phyloP scores from a whole-genome alignment of 2,113 vertebrate species.

The Microtus pennsylvanicus region DNA sequence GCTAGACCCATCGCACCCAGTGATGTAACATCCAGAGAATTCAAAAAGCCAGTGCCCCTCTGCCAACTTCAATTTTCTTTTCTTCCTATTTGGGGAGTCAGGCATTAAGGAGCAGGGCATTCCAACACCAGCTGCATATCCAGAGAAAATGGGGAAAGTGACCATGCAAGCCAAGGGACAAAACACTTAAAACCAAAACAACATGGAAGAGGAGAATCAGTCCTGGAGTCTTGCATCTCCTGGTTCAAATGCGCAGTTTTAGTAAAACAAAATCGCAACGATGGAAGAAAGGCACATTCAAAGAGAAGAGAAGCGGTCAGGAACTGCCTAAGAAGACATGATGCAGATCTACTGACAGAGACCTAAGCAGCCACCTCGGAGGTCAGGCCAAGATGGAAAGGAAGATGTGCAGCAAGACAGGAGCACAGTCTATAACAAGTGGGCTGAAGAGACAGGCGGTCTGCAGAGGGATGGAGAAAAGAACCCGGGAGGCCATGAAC shows the following conservation, averaged over 20 bases:
- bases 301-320: not conserved
- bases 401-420: no score
- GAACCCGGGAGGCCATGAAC: not conserved
- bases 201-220: no score
- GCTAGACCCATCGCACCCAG: not conserved
- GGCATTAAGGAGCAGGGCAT: not conserved
- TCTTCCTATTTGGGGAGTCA: not conserved
- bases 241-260: not conserved
- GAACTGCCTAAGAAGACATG: not conserved
- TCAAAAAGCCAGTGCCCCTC: not conserved
- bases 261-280: not conserved
- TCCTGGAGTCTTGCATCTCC: not conserved
- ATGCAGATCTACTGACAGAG: not conserved
- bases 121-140: no score
- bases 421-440: not conserved
- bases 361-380: not conserved
- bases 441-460: not conserved
- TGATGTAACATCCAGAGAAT: not conserved
- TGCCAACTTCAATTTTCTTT: not conserved
- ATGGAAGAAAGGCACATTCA: not conserved
- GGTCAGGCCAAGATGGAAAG: accelerated
- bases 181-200: not conserved
- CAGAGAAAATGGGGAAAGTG: not conserved
- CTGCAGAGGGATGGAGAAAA: accelerated
- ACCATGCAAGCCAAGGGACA: not conserved